Conservation (phyloP, 2,113 vertebrate species). For the Nothocercus nigrocapillus region DNA sequence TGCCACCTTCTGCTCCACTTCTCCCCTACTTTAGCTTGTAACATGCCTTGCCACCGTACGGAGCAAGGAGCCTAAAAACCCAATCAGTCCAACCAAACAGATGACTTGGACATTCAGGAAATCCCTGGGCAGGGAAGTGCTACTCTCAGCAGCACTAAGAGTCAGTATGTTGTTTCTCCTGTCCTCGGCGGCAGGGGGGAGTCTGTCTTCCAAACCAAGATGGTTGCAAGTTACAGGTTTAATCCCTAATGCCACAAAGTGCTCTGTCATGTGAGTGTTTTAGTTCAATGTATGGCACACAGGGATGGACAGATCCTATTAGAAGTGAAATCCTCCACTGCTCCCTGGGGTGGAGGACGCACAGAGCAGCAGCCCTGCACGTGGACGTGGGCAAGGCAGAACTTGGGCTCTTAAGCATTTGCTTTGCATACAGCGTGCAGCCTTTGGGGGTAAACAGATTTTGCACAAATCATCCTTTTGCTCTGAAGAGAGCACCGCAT, state of each 20-base stretch:
- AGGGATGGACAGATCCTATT: background rate
- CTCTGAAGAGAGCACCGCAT: background rate
- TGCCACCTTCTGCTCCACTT: background rate
- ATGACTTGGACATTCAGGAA: background rate
- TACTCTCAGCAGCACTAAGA: background rate
- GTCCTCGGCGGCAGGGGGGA: background rate
- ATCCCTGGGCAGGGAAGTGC: background rate
- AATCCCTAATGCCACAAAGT: background rate
- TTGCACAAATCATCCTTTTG: background rate
- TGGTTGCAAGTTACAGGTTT: background rate
- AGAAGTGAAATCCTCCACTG: background rate
- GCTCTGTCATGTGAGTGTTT: background rate
- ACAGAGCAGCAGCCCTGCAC: background rate
- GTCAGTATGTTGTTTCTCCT: constrained; percentile 2
- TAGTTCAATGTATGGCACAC: background rate
- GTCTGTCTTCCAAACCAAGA: constrained; percentile 9
- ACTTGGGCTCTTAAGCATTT: background rate
- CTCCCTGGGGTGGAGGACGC: background rate
- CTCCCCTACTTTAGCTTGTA: background rate
- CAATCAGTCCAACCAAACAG: background rate
- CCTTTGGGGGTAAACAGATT: background rate
- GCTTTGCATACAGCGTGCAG: background rate
- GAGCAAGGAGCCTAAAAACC: background rate
- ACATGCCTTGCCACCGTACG: background rate
- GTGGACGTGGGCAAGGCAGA: background rate